These are phyloP conservation scores for Nanorana parkeri DNA, from an alignment of 2,113 vertebrate genomes.

Conservation along the genomic window DNA sequence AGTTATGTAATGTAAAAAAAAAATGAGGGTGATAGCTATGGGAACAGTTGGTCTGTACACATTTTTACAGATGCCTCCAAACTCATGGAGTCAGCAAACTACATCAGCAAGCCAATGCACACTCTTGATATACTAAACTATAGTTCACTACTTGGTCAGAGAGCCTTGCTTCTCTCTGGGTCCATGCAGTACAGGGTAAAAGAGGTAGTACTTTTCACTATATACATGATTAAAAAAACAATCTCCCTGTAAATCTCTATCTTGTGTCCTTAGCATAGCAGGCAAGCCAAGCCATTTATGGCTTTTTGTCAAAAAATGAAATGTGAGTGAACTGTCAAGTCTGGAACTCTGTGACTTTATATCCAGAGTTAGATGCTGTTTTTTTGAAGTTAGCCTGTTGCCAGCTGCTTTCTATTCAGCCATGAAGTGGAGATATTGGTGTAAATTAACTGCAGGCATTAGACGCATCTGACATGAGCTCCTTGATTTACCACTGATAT, in stretches of 20 bases:
- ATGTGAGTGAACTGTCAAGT: slow-evolving; percentile 6
- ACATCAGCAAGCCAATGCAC: no score
- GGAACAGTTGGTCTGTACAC: no score
- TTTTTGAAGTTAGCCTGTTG: slow-evolving; percentile 19
- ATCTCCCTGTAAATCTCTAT: neutral
- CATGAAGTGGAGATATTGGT: slow-evolving; percentile 40
- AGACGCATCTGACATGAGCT: slow-evolving; percentile 57
- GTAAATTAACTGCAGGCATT: slow-evolving; percentile 44
- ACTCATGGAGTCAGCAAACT: no score
- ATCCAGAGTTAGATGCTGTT: neutral
- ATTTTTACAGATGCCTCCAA: no score
- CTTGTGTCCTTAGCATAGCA: slow-evolving; percentile 10
- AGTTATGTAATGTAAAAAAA: no score
- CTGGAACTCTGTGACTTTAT: slow-evolving; percentile 26
- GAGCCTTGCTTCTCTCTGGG: no score
- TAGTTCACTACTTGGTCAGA: no score
- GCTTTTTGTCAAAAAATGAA: slow-evolving; percentile 9
- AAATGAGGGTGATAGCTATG: no score
- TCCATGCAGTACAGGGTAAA: no score
- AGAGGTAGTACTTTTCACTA: neutral
- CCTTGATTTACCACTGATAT: slow-evolving; percentile 65
- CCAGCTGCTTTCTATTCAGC: slow-evolving; percentile 51
- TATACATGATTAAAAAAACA: neutral
- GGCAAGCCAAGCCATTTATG: slow-evolving; percentile 24
- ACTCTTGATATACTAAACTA: no score